Evolutionary conservation across 2,888 invertebrate species (phyloP).

Genomic region (Macaria notata): DNA sequence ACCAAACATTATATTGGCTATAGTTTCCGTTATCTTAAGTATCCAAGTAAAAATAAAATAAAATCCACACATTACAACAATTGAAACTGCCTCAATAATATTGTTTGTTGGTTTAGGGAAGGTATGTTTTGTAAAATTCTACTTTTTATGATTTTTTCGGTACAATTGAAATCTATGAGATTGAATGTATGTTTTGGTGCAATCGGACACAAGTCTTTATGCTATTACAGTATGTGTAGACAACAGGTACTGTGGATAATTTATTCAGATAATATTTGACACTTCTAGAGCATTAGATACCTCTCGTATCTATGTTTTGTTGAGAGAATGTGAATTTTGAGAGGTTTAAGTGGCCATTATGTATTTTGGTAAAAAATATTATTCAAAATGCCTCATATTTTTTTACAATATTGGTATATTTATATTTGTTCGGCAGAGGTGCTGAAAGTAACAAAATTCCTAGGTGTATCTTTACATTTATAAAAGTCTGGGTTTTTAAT

Average conservation of each 20-base stretch:
- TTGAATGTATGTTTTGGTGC: conserved; percentile 51
- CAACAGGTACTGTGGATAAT: conserved; percentile 29
- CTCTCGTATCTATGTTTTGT: conserved; percentile 19
- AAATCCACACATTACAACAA: too few species aligned
- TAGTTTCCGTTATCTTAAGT: neutral
- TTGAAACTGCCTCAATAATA: neutral
- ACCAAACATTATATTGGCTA: neutral
- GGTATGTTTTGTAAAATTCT: conserved; percentile 35
- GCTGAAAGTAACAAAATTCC: conserved; percentile 33
- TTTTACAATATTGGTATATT: conserved; percentile 37
- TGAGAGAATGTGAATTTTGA: conserved; percentile 28
- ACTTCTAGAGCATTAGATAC: conserved; percentile 17
- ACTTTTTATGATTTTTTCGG: conserved; percentile 30
- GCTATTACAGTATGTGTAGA: conserved; percentile 27
- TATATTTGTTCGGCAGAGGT: conserved; percentile 52
- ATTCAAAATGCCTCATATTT: conserved; percentile 35
- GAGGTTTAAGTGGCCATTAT: conserved; percentile 59
- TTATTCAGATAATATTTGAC: conserved; percentile 28
- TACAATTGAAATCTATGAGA: conserved; percentile 50
- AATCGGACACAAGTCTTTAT: conserved; percentile 33
- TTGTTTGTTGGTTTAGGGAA: conserved; percentile 1
- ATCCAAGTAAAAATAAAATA: too few species aligned
- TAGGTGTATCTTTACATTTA: conserved; percentile 18
- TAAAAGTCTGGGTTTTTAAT: conserved; percentile 32
- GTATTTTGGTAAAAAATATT: conserved; percentile 49